Evolutionary conservation across 1,140 invertebrate genomes (phyloP).

Genomic region (Drosophila sechellia): DNA sequence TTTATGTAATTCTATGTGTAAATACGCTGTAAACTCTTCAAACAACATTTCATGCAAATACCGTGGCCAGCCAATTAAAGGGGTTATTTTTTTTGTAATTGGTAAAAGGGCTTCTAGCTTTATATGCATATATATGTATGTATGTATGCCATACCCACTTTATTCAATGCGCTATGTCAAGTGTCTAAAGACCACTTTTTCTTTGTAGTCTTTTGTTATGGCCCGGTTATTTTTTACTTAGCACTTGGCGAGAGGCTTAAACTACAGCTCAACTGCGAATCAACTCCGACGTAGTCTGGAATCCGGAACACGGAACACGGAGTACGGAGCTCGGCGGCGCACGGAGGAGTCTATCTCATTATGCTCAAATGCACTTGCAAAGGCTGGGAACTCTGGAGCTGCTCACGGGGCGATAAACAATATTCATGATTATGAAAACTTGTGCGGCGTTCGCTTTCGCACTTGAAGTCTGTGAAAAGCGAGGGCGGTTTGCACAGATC

Average conservation of each 20-base stretch:
- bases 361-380: constrained; percentile 54
- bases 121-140: not conserved
- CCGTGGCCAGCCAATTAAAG: constrained; percentile 37
- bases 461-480: constrained; percentile 33
- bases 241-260: constrained; percentile 42
- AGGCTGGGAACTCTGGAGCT: constrained; percentile 28
- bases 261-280: constrained; percentile 23
- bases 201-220: constrained; percentile 25
- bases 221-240: constrained; percentile 50
- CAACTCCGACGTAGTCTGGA: constrained; percentile 3
- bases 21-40: constrained; percentile 56
- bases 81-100: constrained; percentile 14
- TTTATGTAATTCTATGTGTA: constrained; percentile 76
- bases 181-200: constrained; percentile 16
- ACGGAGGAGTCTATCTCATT: constrained; percentile 43
- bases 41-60: constrained; percentile 42
- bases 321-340: no score
- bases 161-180: constrained; percentile 19
- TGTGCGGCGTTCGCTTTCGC: constrained; percentile 42
- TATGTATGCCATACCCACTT: not conserved
- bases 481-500: constrained; percentile 32
- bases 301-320: not conserved
- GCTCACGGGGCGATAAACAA: constrained; percentile 54
- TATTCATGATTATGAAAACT: constrained; percentile 64
- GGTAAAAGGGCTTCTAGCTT: not conserved